phyloP scores from a whole-genome alignment of 2,113 vertebrate genomes.

The Phylloscopus whistleri region DNA sequence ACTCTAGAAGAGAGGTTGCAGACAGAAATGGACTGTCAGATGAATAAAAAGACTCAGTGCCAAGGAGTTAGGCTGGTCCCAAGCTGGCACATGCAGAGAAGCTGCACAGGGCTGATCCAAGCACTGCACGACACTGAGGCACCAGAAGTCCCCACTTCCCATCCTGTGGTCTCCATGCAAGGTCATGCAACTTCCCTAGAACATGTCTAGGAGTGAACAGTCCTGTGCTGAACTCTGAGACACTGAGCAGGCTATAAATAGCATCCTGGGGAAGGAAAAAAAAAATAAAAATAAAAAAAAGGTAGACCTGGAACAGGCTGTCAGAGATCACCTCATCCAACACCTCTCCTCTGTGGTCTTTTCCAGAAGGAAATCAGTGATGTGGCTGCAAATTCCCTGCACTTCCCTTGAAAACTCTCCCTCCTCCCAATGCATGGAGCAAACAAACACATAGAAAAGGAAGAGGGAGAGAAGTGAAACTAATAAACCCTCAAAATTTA shows the following conservation, averaged over 20 bases:
- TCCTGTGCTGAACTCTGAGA: neutral
- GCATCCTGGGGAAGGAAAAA: neutral
- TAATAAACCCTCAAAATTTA: neutral
- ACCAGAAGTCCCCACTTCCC: neutral
- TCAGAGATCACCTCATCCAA: neutral
- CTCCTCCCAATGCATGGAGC: fast-evolving
- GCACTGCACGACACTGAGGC: neutral
- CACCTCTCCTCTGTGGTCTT: neutral
- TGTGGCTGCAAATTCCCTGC: neutral
- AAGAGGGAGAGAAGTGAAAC: neutral
- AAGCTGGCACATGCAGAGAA: neutral
- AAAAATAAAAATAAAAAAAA: neutral
- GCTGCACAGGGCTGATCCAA: neutral
- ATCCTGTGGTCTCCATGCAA: neutral
- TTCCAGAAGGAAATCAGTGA: neutral
- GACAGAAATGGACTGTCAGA: neutral
- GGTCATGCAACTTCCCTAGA: neutral
- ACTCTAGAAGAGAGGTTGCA: neutral
- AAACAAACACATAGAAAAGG: neutral
- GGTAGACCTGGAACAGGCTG: neutral
- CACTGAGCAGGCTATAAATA: neutral
- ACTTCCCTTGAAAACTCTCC: neutral
- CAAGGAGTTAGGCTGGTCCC: neutral
- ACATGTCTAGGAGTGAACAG: neutral
- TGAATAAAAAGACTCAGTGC: neutral